A percentile compares a stretch with the other conserved stretches of the same genome.
These are phyloP conservation scores for Luidia sarsii DNA, from an alignment of 53 echinoderm and acorn worm genomes.

Conservation along the genomic window DNA sequence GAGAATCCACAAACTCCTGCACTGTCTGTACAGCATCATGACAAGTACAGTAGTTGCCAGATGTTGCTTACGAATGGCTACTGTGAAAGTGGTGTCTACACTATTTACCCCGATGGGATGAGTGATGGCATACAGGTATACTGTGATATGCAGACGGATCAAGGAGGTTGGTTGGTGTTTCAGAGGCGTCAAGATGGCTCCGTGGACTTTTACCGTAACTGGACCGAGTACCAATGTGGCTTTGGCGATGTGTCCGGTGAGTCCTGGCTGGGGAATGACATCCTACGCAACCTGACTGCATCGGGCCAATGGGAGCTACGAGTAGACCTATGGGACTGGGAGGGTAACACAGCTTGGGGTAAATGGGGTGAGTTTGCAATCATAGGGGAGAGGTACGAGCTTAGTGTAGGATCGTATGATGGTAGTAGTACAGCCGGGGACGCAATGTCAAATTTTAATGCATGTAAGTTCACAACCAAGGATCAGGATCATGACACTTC, in stretches of 20 bases:
- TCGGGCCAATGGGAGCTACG: slow-evolving; percentile 9
- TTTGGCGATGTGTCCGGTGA: slow-evolving; percentile 24
- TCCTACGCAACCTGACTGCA: slow-evolving; percentile 5
- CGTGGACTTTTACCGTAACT: slow-evolving; percentile 17
- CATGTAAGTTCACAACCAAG: not conserved
- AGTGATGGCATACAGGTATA: not conserved
- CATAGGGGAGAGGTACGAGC: not conserved
- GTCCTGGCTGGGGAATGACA: slow-evolving; percentile 26
- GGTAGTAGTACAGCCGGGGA: not conserved
- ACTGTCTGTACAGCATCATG: no score
- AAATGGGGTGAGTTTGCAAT: not conserved
- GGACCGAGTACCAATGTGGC: slow-evolving; percentile 27
- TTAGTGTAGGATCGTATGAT: slow-evolving; percentile 1
- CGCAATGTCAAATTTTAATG: not conserved
- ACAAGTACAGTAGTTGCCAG: slow-evolving; percentile 9
- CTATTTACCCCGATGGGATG: slow-evolving; percentile 9
- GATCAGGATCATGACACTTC: slow-evolving; percentile 8
- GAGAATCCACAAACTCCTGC: not conserved
- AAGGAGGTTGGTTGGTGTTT: slow-evolving; percentile 27
- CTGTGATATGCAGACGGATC: slow-evolving; percentile 25
- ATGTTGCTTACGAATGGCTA: not conserved
- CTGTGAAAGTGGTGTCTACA: slow-evolving; percentile 1
- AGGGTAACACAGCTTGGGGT: not conserved
- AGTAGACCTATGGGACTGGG: slow-evolving; percentile 4
- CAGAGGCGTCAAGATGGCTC: slow-evolving; percentile 31